Evolutionary conservation across 1,140 invertebrate species (phyloP).

Genomic region (Mamestra configurata): DNA sequence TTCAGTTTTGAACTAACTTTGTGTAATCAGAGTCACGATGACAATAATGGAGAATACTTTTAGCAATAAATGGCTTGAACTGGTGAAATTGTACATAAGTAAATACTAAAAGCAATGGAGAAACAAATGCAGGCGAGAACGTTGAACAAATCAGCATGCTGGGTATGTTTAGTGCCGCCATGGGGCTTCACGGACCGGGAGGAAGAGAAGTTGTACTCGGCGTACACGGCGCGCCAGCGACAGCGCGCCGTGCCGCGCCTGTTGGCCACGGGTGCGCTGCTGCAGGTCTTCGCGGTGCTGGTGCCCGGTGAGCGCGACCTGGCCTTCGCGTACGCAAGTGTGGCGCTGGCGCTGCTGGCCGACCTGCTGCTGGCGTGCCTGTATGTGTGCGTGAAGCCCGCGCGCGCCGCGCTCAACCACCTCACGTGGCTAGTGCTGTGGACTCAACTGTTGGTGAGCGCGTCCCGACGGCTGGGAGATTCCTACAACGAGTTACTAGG

Average conservation of each 20-base stretch:
- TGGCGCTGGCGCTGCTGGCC: slow-evolving; percentile 88
- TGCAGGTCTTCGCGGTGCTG: slow-evolving; percentile 90
- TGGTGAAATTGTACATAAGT: slow-evolving; percentile 19
- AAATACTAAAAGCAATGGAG: slow-evolving; percentile 72
- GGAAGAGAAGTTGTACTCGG: slow-evolving; percentile 92
- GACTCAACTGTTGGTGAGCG: slow-evolving; percentile 88
- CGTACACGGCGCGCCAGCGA: slow-evolving; percentile 92
- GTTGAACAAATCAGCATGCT: slow-evolving; percentile 66
- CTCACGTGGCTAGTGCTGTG: slow-evolving; percentile 90
- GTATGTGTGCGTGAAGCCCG: slow-evolving; percentile 63
- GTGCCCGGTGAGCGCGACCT: slow-evolving; percentile 89
- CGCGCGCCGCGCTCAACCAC: slow-evolving; percentile 88
- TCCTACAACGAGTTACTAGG: slow-evolving; percentile 89
- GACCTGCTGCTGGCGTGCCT: slow-evolving; percentile 85
- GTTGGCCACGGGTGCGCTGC: slow-evolving; percentile 90
- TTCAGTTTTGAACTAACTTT: slow-evolving; percentile 8
- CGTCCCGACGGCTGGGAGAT: slow-evolving; percentile 85
- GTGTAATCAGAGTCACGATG: not conserved
- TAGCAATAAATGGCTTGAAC: slow-evolving; percentile 18
- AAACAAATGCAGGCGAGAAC: slow-evolving; percentile 68
- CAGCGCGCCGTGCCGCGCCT: slow-evolving; percentile 93
- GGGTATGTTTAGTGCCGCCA: slow-evolving; percentile 73
- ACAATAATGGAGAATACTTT: slow-evolving; percentile 31
- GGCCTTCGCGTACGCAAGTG: slow-evolving; percentile 84
- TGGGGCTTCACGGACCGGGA: slow-evolving; percentile 88